These are phyloP conservation scores for Teinopalpus imperialis DNA, from an alignment of 2,888 invertebrate genomes.

Conservation along the genomic window DNA sequence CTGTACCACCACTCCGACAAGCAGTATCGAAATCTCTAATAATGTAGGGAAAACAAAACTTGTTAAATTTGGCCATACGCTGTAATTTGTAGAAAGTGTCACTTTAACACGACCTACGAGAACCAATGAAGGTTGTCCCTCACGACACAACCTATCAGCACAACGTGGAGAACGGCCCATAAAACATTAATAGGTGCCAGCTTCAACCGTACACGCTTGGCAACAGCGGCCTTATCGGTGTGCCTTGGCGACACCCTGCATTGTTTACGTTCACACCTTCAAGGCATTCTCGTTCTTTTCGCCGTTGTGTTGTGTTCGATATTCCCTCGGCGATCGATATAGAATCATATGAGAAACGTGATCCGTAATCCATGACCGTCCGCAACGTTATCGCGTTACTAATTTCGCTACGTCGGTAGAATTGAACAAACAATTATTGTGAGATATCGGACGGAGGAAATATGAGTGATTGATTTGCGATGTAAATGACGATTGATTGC, in stretches of 20 bases:
- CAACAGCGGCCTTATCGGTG: constrained; percentile 15
- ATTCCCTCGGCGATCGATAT: constrained; percentile 21
- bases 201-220: constrained; percentile 1
- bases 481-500: constrained; percentile 2
- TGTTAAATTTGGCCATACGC: no score
- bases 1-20: no score
- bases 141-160: no score
- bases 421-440: constrained; percentile 6
- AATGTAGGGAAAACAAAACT: no score
- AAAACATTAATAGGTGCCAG: constrained; percentile 10
- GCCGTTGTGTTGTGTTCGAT: background rate
- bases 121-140: constrained; percentile 8
- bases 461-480: constrained; percentile 10
- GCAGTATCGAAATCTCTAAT: no score
- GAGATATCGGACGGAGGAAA: background rate
- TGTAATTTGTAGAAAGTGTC: constrained; percentile 2
- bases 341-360: constrained; percentile 33
- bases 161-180: constrained; percentile 4
- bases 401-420: constrained; percentile 9
- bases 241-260: constrained; percentile 11
- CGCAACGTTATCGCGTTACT: constrained; percentile 31
- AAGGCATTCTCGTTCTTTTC: constrained; percentile 2
- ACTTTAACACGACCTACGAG: constrained; percentile 16
- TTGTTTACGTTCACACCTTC: background rate
- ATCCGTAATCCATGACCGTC: constrained; percentile 35